phyloP scores from a whole-genome alignment of 2,888 invertebrate genomes.

The Zhuqinia jingwanae region DNA sequence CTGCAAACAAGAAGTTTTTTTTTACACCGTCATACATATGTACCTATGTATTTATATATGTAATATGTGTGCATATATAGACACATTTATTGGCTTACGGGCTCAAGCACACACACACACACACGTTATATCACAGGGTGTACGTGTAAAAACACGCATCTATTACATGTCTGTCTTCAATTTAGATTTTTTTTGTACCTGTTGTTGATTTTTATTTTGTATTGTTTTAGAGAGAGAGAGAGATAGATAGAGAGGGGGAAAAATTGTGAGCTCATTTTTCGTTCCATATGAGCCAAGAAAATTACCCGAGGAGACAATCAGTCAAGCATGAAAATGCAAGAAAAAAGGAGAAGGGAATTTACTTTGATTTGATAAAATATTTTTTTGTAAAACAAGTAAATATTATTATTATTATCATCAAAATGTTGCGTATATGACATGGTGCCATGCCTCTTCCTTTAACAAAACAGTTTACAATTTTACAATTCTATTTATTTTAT shows the following conservation, averaged over 20 bases:
- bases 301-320: conserved; percentile 43
- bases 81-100: conserved; percentile 55
- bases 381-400: not conserved
- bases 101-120: conserved; percentile 32
- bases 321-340: conserved; percentile 29
- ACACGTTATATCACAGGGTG: conserved; percentile 47
- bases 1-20: conserved; percentile 67
- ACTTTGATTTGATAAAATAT: not conserved
- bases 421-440: not conserved
- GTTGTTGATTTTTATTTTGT: conserved; percentile 59
- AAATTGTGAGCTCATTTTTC: not conserved
- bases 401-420: not conserved
- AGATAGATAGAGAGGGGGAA: no score
- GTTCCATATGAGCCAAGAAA: conserved; percentile 1
- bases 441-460: not conserved
- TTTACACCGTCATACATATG: conserved; percentile 12
- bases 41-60: no score
- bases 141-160: conserved; percentile 65
- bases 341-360: not conserved
- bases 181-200: conserved; percentile 29
- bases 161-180: conserved; percentile 54
- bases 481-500: not conserved
- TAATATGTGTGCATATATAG: conserved; percentile 7
- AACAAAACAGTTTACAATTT: no score
- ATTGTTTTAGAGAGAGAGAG: no score